Conservation (phyloP, 2,113 vertebrate species). For the Anolis carolinensis region DNA sequence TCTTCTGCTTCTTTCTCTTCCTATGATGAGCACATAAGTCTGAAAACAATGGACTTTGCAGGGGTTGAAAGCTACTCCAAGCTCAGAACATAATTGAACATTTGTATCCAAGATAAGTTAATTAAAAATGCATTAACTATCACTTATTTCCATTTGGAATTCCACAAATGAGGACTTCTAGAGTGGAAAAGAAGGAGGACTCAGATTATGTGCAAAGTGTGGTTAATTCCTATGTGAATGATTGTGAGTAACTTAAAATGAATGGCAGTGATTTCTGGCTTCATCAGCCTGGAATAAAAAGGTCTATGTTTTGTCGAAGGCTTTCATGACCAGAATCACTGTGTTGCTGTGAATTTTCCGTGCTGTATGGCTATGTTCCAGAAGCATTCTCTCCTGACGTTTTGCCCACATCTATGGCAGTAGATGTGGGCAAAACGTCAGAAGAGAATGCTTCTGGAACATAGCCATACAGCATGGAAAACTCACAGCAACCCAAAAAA, state of each 20-base stretch:
- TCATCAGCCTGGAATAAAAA: background rate
- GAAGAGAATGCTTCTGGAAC: too few relatives aligned
- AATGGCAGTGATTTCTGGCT: background rate
- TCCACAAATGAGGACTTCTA: background rate
- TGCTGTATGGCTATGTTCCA: too few relatives aligned
- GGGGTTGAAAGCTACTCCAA: background rate
- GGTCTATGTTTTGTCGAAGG: too few relatives aligned
- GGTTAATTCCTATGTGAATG: background rate
- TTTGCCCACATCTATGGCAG: too few relatives aligned
- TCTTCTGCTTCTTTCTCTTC: background rate
- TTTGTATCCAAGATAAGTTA: background rate
- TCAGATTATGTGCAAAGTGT: background rate
- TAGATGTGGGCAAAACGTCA: too few relatives aligned
- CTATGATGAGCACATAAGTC: background rate
- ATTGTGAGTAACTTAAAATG: background rate
- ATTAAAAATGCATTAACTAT: background rate
- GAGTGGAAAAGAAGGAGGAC: background rate
- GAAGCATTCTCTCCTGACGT: too few relatives aligned
- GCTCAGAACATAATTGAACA: background rate
- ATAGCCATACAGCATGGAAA: too few relatives aligned
- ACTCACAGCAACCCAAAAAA: too few relatives aligned
- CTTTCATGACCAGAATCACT: too few relatives aligned
- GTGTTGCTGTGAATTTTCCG: too few relatives aligned
- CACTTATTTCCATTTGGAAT: background rate
- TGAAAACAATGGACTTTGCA: background rate